Conservation (phyloP, 1,140 invertebrate species). For the Apolygus lucorum region DNA sequence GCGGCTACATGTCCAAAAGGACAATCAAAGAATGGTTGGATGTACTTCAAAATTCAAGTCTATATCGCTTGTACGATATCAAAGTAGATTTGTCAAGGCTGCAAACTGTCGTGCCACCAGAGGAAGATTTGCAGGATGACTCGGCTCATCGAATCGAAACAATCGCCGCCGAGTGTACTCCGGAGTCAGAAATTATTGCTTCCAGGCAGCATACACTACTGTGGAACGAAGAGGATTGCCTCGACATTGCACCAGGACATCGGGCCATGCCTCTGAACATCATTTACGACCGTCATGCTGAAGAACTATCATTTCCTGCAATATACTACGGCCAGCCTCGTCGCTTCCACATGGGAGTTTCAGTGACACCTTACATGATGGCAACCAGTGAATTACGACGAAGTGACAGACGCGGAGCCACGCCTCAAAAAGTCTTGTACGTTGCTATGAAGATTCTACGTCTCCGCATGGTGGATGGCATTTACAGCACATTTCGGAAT, state of each 20-base stretch:
- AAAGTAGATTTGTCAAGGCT: constrained; percentile 28
- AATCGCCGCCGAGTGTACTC: not conserved
- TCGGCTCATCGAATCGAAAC: too few relatives aligned
- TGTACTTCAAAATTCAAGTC: constrained; percentile 22
- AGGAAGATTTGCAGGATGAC: not conserved
- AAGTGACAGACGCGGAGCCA: not conserved
- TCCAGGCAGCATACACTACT: not conserved
- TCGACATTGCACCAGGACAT: not conserved
- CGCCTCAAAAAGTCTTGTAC: not conserved
- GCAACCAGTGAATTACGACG: not conserved
- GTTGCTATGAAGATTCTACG: not conserved
- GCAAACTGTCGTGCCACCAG: constrained; percentile 8
- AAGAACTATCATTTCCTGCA: not conserved
- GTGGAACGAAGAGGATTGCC: not conserved
- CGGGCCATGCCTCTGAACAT: not conserved
- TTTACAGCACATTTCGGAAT: too few relatives aligned
- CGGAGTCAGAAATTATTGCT: not conserved
- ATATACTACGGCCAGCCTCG: not conserved
- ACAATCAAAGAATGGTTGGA: constrained; percentile 26
- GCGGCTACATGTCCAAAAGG: constrained; percentile 25
- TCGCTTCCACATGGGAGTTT: not conserved
- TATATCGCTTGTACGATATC: constrained; percentile 31
- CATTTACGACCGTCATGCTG: not conserved
- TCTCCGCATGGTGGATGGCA: too few relatives aligned
- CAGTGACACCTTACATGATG: not conserved